Base-by-base conservation (phyloP, 2,113 vertebrate genomes). In the Lamprologus lemairii region DNA sequence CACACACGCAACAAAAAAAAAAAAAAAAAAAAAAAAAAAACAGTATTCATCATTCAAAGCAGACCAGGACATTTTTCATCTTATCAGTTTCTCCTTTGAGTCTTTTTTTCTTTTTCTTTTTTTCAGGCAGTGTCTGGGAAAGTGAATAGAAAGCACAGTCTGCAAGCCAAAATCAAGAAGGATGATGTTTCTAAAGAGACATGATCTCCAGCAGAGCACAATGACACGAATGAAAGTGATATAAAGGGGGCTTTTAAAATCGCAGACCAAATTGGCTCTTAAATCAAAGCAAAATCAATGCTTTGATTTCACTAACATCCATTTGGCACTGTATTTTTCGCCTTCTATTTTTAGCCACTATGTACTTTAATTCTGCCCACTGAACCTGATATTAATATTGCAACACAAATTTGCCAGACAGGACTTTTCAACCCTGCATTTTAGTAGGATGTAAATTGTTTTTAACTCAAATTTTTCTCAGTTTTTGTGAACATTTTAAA, bases 241-340 rank as follows among this genome's bases (percentile, higher is more conserved):
- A 28, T 75, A 7, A 81, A 60, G 8, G 40, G 53, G 26, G 21
- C 40, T 90, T 87, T 90, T 31, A 51, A 81, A 83, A 53, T 83
- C 1, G 17, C 45, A 63, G 65, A 73, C 78, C 33, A 84, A 84
- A 91, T 65, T 84, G 60, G 54, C 71, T 68, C 57, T 12, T 49
- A 26, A 91, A 90, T 88, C 82, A 86, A 89, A 90, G 71, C 45
- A 7, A 84, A 80, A 58, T 75, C 53, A 51, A 17, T 79, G 37
- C 33, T 80, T 83, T 90, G 65, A 88, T 82, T 51, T 11, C 28
- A 31, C 33, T 54, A 19, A 79, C 54, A 83, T 79, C 65, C 40
- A 55, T 86, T 86, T 73, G 40, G 12, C 35, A 7, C 17, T 19
- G 16, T 9, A 9, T 84, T 35, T 89, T 37, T 63, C 28, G 28